Conservation (phyloP, 2,888 invertebrate genomes). For the Bombyx huttoni region DNA sequence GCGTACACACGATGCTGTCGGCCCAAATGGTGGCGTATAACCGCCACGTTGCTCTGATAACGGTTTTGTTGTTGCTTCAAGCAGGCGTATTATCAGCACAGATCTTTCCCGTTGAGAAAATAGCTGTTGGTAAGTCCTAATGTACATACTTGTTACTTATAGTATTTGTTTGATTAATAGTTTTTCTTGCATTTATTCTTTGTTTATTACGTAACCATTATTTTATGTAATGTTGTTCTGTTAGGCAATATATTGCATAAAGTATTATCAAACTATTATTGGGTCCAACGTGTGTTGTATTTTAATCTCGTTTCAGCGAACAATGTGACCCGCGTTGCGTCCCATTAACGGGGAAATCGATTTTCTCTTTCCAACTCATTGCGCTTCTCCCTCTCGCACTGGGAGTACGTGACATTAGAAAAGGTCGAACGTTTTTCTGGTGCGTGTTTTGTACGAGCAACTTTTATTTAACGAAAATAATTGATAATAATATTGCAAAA, state of each 20-base stretch:
- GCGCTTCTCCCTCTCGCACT: conserved; percentile 22
- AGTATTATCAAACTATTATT: conserved; percentile 1
- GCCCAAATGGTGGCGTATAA: conserved; percentile 25
- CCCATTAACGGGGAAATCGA: conserved; percentile 22
- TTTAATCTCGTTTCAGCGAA: conserved; percentile 28
- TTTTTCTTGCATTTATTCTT: background rate
- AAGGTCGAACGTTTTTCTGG: conserved; percentile 14
- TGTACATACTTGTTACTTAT: conserved; percentile 2
- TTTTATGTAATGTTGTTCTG: background rate
- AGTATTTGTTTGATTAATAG: conserved; percentile 1
- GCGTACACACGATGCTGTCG: background rate
- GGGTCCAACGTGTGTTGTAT: conserved; percentile 20
- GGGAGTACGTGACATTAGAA: conserved; percentile 16
- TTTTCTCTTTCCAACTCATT: conserved; percentile 36
- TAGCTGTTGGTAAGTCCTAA: conserved; percentile 57
- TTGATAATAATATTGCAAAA: too few species aligned
- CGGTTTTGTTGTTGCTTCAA: conserved; percentile 43
- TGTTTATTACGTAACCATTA: conserved; percentile 3
- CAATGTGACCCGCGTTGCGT: conserved; percentile 15
- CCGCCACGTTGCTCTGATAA: conserved; percentile 16
- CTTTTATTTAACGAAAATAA: background rate
- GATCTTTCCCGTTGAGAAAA: conserved; percentile 56
- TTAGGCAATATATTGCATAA: background rate
- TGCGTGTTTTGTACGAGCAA: conserved; percentile 7
- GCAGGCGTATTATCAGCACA: conserved; percentile 41